Evolutionary conservation across 2,888 invertebrate species (phyloP).

Genomic region (Rhyacophila evoluta): DNA sequence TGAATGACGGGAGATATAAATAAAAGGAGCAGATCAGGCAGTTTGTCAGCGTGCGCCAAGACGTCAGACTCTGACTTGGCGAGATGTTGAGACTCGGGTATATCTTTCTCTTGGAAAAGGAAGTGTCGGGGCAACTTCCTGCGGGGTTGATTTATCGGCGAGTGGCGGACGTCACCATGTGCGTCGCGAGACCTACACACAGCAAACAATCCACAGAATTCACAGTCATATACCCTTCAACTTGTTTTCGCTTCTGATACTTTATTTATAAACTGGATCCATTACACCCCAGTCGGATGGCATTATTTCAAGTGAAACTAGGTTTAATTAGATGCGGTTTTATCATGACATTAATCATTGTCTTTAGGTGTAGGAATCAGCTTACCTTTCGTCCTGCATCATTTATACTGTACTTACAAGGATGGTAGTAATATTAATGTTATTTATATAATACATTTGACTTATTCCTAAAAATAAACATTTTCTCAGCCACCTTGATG

Average conservation of each 20-base stretch:
- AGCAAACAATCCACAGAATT: not conserved
- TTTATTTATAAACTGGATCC: constrained; percentile 22
- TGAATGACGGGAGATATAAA: constrained; percentile 39
- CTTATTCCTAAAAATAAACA: no score
- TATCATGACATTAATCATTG: not conserved
- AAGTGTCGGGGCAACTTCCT: constrained; percentile 54
- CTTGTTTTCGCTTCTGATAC: not conserved
- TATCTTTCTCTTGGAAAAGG: constrained; percentile 42
- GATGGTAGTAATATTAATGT: no score
- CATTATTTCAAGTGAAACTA: not conserved
- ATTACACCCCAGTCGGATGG: not conserved
- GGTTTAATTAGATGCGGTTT: not conserved
- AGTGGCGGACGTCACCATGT: constrained; percentile 49
- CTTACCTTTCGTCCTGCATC: no score
- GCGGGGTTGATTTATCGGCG: constrained; percentile 53
- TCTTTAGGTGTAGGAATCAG: no score
- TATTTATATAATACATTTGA: no score
- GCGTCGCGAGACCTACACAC: constrained; percentile 26
- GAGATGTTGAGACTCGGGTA: constrained; percentile 1
- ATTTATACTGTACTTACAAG: no score
- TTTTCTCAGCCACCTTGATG: no score
- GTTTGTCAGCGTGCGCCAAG: constrained; percentile 23
- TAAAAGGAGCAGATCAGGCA: constrained; percentile 27
- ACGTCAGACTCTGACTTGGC: constrained; percentile 8
- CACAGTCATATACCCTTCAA: not conserved